Conservation (phyloP, 2,797 vertebrate genomes). For the Gephyroberyx darwinii region DNA sequence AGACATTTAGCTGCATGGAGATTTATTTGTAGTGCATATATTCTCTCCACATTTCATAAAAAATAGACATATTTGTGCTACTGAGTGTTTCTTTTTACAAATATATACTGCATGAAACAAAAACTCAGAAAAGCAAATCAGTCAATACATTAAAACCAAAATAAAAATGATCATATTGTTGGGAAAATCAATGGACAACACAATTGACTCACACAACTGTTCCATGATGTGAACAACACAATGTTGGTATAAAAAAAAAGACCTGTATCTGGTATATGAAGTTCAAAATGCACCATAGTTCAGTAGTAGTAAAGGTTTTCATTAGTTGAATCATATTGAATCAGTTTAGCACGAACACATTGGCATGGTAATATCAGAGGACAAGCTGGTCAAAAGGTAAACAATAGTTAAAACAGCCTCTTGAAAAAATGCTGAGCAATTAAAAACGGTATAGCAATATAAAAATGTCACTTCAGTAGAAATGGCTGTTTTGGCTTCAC, state of each 20-base stretch:
- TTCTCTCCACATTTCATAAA: slow-evolving; percentile 52
- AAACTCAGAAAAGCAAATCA: slow-evolving; percentile 3
- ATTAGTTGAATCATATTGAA: background rate
- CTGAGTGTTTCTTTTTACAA: slow-evolving; percentile 34
- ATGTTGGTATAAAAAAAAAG: slow-evolving; percentile 7
- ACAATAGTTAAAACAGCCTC: slow-evolving; percentile 21
- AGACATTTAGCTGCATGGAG: slow-evolving; percentile 46
- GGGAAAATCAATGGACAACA: slow-evolving; percentile 13
- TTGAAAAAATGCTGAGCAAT: background rate
- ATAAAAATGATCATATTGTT: too few species aligned
- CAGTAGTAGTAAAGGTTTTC: slow-evolving; percentile 2
- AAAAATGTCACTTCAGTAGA: slow-evolving; percentile 2
- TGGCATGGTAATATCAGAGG: slow-evolving; percentile 35
- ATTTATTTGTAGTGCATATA: slow-evolving; percentile 63
- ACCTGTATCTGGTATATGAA: slow-evolving; percentile 30
- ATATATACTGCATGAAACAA: slow-evolving; percentile 52
- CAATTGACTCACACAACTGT: slow-evolving; percentile 25
- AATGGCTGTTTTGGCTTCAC: slow-evolving; percentile 29
- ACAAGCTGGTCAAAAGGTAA: slow-evolving; percentile 8
- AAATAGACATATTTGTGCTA: slow-evolving; percentile 58
- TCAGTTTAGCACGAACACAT: slow-evolving; percentile 44
- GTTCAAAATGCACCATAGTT: slow-evolving; percentile 61
- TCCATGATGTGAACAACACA: slow-evolving; percentile 28
- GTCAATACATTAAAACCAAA: slow-evolving; percentile 13
- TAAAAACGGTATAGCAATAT: slow-evolving; percentile 1